Evolutionary conservation across 2,113 vertebrate genomes (phyloP).

Genomic region (Gallinago paraguaiae): DNA sequence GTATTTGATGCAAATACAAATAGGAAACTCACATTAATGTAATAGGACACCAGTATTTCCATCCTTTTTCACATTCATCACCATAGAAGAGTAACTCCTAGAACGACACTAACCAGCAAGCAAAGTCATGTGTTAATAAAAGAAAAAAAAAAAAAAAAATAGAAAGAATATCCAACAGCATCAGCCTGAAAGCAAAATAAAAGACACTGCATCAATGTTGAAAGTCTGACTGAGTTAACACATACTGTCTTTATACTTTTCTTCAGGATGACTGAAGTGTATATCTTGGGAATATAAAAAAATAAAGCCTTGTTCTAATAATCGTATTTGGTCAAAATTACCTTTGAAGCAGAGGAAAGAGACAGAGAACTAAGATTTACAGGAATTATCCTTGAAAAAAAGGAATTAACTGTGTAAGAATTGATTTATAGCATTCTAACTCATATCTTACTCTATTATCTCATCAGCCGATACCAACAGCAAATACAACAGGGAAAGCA

Average conservation of each 20-base stretch:
- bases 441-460: not conserved
- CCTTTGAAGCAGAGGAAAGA: not conserved
- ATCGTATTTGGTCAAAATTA: not conserved
- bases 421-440: not conserved
- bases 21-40: not conserved
- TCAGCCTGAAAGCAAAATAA: not conserved
- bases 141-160: accelerated
- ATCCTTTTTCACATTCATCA: not conserved
- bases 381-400: not conserved
- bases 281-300: not conserved
- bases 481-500: not conserved
- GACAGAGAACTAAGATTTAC: not conserved
- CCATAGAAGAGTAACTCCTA: not conserved
- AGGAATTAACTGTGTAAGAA: not conserved
- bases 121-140: not conserved
- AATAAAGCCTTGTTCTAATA: not conserved
- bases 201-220: not conserved
- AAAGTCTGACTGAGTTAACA: not conserved
- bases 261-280: not conserved
- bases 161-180: not conserved
- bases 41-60: not conserved
- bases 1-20: not conserved
- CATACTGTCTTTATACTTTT: not conserved
- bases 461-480: not conserved
- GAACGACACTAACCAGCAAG: not conserved